These are phyloP conservation scores for Cynocephalus volans DNA, from an alignment of 2,113 vertebrate genomes.

Conservation along the genomic window DNA sequence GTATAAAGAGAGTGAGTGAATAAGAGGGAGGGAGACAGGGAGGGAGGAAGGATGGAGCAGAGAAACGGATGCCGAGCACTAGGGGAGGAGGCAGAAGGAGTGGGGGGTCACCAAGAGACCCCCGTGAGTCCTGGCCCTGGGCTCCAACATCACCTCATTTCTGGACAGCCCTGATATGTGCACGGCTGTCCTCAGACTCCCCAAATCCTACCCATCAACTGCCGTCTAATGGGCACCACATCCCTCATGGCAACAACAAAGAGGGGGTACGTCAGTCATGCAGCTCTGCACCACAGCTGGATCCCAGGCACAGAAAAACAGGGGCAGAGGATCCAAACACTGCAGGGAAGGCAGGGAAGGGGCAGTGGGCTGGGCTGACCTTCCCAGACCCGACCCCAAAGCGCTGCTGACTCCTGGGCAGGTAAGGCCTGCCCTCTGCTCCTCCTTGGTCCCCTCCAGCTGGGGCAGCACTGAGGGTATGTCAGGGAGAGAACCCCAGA, in stretches of 20 bases:
- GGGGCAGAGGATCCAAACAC: neutral
- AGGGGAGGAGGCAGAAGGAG: neutral
- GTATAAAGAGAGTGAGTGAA: neutral
- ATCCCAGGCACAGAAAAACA: neutral
- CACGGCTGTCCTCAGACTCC: neutral
- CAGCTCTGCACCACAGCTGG: neutral
- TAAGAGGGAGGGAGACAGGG: neutral
- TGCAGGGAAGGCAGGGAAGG: neutral
- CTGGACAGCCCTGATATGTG: neutral
- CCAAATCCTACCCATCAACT: neutral
- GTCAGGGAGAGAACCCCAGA: rapidly evolving
- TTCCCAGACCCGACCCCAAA: neutral
- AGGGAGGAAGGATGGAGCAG: neutral
- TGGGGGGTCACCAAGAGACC: neutral
- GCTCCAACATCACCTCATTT: neutral
- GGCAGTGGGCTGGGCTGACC: neutral
- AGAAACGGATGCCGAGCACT: neutral
- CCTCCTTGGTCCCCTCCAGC: neutral
- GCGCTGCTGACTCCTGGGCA: neutral
- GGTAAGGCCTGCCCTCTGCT: too few species aligned
- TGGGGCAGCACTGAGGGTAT: neutral
- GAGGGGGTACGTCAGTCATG: neutral
- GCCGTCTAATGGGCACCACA: neutral
- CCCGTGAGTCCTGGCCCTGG: neutral
- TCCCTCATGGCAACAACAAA: neutral